Conservation (phyloP, 92 coral and sea anemone species). For the Zoanthus gigantus region DNA sequence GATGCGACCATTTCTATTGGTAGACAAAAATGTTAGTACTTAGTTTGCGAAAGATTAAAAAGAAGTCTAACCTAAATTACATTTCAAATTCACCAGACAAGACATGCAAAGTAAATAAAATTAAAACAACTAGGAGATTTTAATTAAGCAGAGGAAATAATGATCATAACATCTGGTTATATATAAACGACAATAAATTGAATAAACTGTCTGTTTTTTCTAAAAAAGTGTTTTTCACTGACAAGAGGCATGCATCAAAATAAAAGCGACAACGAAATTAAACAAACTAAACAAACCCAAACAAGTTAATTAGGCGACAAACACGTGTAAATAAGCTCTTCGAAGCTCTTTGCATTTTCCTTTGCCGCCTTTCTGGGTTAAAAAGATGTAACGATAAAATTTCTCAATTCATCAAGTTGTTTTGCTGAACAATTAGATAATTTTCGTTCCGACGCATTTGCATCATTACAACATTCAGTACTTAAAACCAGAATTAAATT, state of each 20-base stretch:
- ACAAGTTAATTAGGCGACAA: constrained; percentile 46
- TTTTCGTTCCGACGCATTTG: neutral
- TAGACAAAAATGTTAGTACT: neutral
- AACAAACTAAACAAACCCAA: constrained; percentile 31
- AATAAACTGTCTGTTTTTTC: too few relatives aligned
- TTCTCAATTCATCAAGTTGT: neutral
- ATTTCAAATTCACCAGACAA: neutral
- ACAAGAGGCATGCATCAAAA: neutral
- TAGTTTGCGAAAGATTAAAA: neutral
- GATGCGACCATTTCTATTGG: too few relatives aligned
- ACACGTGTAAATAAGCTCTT: constrained; percentile 44
- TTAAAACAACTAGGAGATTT: neutral
- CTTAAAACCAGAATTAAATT: neutral
- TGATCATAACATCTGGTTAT: neutral
- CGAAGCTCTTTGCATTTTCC: constrained; percentile 31
- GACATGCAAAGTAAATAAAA: neutral
- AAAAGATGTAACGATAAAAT: constrained; percentile 5
- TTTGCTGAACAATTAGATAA: neutral
- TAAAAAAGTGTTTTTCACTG: neutral
- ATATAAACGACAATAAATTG: neutral
- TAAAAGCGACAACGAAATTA: neutral
- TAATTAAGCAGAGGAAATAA: neutral
- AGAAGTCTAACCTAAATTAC: neutral
- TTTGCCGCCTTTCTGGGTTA: constrained; percentile 17
- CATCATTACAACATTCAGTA: neutral